These are phyloP conservation scores for Archips xylosteana DNA, from an alignment of 2,888 invertebrate genomes.

Conservation along the genomic window DNA sequence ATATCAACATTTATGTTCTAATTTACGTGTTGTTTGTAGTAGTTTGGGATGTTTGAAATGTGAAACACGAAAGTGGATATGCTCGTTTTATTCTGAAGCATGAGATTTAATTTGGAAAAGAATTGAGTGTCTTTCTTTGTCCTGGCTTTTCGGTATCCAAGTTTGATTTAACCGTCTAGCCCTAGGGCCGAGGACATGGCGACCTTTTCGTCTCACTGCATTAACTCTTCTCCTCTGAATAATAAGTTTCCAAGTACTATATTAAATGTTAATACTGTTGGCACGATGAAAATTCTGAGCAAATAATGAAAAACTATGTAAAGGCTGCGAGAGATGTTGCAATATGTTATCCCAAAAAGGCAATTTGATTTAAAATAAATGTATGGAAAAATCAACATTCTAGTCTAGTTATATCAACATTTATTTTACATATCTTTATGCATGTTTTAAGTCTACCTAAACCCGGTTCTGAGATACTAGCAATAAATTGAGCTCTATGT, in stretches of 20 bases:
- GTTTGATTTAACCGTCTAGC: constrained; percentile 16
- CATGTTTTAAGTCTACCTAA: too few species aligned
- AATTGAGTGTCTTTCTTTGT: constrained; percentile 8
- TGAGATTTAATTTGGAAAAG: neutral
- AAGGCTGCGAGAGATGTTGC: neutral
- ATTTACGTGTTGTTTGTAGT: constrained; percentile 18
- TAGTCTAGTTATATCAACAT: neutral
- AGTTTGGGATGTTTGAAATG: neutral
- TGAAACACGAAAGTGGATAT: neutral
- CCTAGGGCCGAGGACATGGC: constrained; percentile 20
- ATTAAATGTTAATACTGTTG: constrained; percentile 23
- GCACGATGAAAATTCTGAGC: neutral
- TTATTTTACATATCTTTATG: neutral
- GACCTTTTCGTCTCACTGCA: constrained; percentile 18
- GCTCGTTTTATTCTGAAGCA: neutral
- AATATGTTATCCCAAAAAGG: neutral
- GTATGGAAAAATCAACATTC: neutral
- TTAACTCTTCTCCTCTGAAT: constrained; percentile 30
- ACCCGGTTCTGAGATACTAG: too few species aligned
- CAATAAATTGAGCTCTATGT: too few species aligned
- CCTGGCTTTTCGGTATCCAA: neutral
- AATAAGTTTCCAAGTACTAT: constrained; percentile 10
- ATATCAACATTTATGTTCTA: constrained; percentile 32
- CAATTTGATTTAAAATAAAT: neutral
- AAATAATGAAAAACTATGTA: neutral